Conservation (phyloP, 2,797 vertebrate genomes). For the Stomatorhinus walkeri region DNA sequence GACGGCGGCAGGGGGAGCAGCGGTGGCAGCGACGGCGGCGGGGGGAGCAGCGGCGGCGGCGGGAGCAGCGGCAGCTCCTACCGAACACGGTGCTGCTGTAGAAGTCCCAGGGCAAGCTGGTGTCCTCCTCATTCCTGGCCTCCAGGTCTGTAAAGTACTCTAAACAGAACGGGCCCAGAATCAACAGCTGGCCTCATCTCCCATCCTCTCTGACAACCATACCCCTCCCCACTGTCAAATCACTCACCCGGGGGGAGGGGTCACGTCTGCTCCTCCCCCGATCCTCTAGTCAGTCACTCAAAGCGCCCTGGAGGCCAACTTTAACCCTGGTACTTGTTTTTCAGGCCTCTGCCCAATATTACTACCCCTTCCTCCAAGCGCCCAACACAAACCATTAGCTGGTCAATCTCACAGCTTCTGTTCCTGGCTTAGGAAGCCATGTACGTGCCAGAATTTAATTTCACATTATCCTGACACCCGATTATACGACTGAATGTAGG, state of each 20-base stretch:
- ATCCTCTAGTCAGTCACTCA: not conserved
- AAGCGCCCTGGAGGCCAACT: not conserved
- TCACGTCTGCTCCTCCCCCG: not conserved
- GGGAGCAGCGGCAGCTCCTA: slow-evolving; percentile 52
- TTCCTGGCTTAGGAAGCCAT: not conserved
- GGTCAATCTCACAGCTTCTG: not conserved
- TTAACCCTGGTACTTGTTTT: not conserved
- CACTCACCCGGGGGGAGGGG: not conserved
- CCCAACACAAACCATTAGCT: not conserved
- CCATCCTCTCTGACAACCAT: not conserved
- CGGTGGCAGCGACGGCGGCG: too few species aligned
- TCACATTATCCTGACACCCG: not conserved
- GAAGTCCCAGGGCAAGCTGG: slow-evolving; percentile 83
- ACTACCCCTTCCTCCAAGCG: not conserved
- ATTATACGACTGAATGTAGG: not conserved
- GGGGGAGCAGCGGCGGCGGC: too few species aligned
- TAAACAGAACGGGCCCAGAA: slow-evolving; percentile 38
- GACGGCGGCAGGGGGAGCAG: too few species aligned
- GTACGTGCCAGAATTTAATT: not conserved
- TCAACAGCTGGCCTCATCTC: not conserved
- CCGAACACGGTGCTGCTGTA: slow-evolving; percentile 90
- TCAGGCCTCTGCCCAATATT: not conserved
- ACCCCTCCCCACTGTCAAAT: not conserved
- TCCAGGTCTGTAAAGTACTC: slow-evolving; percentile 91
- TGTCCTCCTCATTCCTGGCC: slow-evolving; percentile 75